phyloP scores from a whole-genome alignment of 2,797 vertebrate genomes.

The Chromis chromis region DNA sequence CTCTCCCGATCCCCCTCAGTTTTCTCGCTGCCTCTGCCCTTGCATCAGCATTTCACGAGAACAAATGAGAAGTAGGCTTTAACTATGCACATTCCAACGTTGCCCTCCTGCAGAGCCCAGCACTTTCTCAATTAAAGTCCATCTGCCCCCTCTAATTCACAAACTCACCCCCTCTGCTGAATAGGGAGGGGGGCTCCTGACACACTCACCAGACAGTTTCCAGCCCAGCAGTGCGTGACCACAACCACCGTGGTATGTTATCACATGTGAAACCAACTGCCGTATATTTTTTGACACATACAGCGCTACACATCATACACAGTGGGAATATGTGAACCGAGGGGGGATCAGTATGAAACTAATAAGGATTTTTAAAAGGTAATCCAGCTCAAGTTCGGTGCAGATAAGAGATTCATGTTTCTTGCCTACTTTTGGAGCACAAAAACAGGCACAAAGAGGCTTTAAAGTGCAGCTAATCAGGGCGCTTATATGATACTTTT shows the following conservation, averaged over 20 bases:
- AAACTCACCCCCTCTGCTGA: slow-evolving; percentile 36
- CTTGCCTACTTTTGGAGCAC: background rate
- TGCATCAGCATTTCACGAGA: slow-evolving; percentile 85
- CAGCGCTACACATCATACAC: background rate
- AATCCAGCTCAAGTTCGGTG: background rate
- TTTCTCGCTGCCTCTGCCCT: slow-evolving; percentile 72
- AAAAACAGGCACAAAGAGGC: background rate
- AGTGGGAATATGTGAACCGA: background rate
- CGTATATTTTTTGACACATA: slow-evolving; percentile 30
- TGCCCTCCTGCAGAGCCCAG: slow-evolving; percentile 80
- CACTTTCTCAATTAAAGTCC: slow-evolving; percentile 82
- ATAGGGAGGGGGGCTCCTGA: slow-evolving; percentile 3
- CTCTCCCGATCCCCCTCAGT: slow-evolving; percentile 17
- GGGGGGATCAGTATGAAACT: background rate
- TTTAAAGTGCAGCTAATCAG: no score
- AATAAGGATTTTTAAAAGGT: slow-evolving; percentile 1
- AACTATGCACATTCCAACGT: slow-evolving; percentile 78
- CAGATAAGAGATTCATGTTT: background rate
- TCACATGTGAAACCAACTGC: slow-evolving; percentile 34
- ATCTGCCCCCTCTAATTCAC: slow-evolving; percentile 68
- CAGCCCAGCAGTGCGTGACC: slow-evolving; percentile 33
- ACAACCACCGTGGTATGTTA: slow-evolving; percentile 19
- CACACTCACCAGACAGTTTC: slow-evolving; percentile 19
- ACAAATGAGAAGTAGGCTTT: slow-evolving; percentile 83
- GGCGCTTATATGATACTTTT: background rate